Conservation (phyloP, 1,140 invertebrate genomes). For the Homalodisca vitripennis region DNA sequence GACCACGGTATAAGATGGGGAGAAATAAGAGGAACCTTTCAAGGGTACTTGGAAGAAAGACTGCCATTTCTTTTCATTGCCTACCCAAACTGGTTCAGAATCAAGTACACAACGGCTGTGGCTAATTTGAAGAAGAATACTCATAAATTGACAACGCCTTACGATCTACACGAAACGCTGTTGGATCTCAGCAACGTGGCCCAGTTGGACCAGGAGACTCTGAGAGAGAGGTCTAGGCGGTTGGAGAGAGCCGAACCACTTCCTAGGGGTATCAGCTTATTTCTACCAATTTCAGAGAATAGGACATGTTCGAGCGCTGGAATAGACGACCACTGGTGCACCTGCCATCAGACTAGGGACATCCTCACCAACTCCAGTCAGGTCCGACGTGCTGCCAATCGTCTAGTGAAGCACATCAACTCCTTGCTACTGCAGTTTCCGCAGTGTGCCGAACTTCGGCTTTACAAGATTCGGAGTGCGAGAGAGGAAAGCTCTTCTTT, state of each 20-base stretch:
- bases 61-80: constrained; percentile 64
- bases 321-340: constrained; percentile 82
- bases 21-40: constrained; percentile 59
- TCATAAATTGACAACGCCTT: constrained; percentile 57
- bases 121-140: constrained; percentile 53
- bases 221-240: constrained; percentile 40
- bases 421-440: constrained; percentile 55
- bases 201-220: constrained; percentile 41
- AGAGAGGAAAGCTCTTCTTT: constrained; percentile 29
- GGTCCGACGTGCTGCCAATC: constrained; percentile 52
- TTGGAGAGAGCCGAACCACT: constrained; percentile 43
- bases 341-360: constrained; percentile 65
- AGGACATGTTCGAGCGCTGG: constrained; percentile 72
- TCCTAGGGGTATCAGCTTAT: constrained; percentile 68
- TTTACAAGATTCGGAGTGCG: constrained; percentile 33
- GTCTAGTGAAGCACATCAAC: constrained; percentile 64
- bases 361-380: constrained; percentile 52
- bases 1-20: constrained; percentile 74
- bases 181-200: constrained; percentile 57
- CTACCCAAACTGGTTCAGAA: constrained; percentile 59
- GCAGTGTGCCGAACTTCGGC: constrained; percentile 51
- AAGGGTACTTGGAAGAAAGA: constrained; percentile 65
- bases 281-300: constrained; percentile 64
- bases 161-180: constrained; percentile 64
- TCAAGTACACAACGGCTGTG: constrained; percentile 51